Conservation (phyloP, 2,797 vertebrate genomes). For the Phyllotis vaccarum region DNA sequence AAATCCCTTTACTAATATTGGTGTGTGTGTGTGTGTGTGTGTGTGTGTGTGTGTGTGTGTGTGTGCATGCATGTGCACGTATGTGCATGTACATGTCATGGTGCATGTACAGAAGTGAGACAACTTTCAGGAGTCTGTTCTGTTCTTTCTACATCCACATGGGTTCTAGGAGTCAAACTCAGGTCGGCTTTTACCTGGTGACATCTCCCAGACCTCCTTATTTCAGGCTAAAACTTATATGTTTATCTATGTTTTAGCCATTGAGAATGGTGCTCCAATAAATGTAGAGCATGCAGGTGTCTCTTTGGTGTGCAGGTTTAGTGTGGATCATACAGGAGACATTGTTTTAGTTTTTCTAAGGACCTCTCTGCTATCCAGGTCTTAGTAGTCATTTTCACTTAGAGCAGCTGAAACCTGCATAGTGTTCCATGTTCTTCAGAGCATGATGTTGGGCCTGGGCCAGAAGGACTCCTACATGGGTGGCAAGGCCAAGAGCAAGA, state of each 20-base stretch:
- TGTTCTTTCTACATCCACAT: neutral
- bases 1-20: neutral
- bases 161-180: neutral
- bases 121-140: neutral
- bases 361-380: no score
- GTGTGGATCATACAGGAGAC: neutral
- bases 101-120: neutral
- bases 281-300: neutral
- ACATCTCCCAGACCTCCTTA: neutral
- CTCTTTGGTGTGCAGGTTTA: neutral
- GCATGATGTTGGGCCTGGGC: neutral
- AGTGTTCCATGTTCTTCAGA: neutral
- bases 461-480: neutral
- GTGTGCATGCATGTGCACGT: no score
- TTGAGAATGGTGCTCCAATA: neutral
- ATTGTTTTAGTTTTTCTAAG: neutral
- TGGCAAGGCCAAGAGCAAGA: neutral
- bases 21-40: neutral
- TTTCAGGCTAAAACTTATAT: neutral
- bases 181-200: neutral
- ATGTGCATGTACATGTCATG: no score
- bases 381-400: rapidly evolving
- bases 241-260: neutral
- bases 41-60: neutral
- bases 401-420: neutral